These are phyloP conservation scores for Meta bourneti DNA, from an alignment of 2,888 invertebrate genomes.

Conservation along the genomic window DNA sequence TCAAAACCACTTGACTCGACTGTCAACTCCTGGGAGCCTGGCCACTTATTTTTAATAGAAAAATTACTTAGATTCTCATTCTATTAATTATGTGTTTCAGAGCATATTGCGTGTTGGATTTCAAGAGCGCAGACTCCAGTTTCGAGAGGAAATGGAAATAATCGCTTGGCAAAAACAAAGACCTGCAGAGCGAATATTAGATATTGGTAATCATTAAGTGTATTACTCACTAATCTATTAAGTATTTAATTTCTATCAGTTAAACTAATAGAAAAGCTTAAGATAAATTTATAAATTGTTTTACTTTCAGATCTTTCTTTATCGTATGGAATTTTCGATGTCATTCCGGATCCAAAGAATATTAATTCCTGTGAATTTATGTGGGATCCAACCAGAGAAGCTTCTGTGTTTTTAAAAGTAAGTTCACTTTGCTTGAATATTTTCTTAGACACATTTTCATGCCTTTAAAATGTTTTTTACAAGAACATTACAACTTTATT, in stretches of 20 bases:
- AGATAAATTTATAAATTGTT: slow-evolving; percentile 3
- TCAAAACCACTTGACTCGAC: too few species aligned
- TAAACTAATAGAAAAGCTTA: neutral
- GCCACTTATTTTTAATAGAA: neutral
- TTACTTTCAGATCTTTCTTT: slow-evolving; percentile 89
- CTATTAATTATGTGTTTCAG: slow-evolving; percentile 82
- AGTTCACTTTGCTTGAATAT: neutral
- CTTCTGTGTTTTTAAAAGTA: slow-evolving; percentile 96
- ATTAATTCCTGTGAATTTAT: slow-evolving; percentile 92
- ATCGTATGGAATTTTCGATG: slow-evolving; percentile 93
- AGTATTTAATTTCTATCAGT: neutral
- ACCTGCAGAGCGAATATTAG: slow-evolving; percentile 94
- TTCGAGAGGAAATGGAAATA: slow-evolving; percentile 96
- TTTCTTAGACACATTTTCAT: neutral
- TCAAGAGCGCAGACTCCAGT: slow-evolving; percentile 96
- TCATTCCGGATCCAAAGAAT: slow-evolving; percentile 86
- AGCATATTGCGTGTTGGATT: slow-evolving; percentile 95
- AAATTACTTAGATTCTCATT: neutral
- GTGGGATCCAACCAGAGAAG: slow-evolving; percentile 98
- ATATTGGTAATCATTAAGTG: slow-evolving; percentile 83
- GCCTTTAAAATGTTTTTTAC: neutral
- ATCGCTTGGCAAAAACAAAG: slow-evolving; percentile 92
- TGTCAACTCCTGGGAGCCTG: neutral
- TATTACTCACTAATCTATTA: neutral
- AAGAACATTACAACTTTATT: neutral